Percentiles rank a stretch among this genome's conserved stretches.
Conservation (phyloP, 2,888 invertebrate species). For the Slavum lentiscoides region DNA sequence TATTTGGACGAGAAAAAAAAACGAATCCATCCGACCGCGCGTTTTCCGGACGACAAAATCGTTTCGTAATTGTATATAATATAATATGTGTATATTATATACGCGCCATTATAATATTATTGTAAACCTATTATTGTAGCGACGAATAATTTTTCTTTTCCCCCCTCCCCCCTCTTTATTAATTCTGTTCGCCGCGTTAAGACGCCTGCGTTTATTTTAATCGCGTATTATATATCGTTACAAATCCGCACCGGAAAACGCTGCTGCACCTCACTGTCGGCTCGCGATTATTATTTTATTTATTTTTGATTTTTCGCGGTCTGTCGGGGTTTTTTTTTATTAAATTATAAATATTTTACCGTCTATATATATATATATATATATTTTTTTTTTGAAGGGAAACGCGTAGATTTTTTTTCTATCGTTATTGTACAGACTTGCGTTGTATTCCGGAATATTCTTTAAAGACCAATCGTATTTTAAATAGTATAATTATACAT, state of each 20-base stretch:
- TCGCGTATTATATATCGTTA: constrained; percentile 34
- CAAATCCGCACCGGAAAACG: constrained; percentile 15
- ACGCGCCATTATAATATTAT: too few species aligned
- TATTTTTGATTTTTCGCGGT: not conserved
- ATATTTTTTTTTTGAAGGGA: not conserved
- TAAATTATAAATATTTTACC: too few species aligned
- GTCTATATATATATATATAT: not conserved
- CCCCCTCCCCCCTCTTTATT: too few species aligned
- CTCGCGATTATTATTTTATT: constrained; percentile 20
- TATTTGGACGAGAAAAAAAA: not conserved
- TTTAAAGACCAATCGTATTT: too few species aligned
- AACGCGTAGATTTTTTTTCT: too few species aligned
- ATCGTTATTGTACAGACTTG: too few species aligned
- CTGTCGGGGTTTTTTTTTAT: too few species aligned
- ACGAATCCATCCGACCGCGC: constrained; percentile 40
- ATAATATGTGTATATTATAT: too few species aligned
- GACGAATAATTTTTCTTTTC: too few species aligned
- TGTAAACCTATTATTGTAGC: constrained; percentile 45
- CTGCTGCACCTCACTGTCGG: not conserved
- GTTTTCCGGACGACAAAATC: constrained; percentile 50
- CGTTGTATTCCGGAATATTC: too few species aligned
- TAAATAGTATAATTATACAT: too few species aligned
- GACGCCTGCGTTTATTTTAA: constrained; percentile 42
- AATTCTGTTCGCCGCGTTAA: too few species aligned
- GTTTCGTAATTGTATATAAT: constrained; percentile 39